Percentiles rank a stretch among this genome's conserved stretches.
phyloP scores from a whole-genome alignment of 2,888 invertebrate species.

The Eilema griseolum region DNA sequence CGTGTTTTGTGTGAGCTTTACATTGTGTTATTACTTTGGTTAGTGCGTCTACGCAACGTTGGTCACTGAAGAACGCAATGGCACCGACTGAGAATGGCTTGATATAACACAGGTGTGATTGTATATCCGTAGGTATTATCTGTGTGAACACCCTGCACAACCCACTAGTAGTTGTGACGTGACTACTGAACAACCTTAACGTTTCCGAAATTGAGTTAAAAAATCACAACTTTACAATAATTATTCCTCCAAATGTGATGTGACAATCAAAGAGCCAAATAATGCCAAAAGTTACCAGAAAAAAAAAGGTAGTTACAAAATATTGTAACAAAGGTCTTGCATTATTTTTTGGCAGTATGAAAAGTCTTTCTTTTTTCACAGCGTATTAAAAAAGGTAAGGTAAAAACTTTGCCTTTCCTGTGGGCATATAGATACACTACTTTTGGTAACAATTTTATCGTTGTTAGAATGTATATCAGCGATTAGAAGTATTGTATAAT shows the following conservation, averaged over 20 bases:
- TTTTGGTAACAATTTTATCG: background rate
- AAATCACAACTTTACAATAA: background rate
- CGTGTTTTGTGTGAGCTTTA: conserved; percentile 43
- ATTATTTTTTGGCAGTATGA: background rate
- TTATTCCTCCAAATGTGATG: background rate
- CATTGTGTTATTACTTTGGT: conserved; percentile 48
- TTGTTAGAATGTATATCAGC: background rate
- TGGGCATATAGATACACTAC: background rate
- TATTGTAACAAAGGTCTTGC: background rate
- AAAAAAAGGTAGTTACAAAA: background rate
- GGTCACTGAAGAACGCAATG: conserved; percentile 74
- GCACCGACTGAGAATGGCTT: conserved; percentile 80
- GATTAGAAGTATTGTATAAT: background rate
- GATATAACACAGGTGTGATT: conserved; percentile 73
- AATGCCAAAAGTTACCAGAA: background rate
- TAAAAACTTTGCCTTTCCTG: background rate
- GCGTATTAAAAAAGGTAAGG: background rate
- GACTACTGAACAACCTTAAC: background rate
- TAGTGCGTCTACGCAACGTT: conserved; percentile 85
- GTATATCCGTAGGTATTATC: conserved; percentile 55
- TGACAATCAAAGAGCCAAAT: background rate
- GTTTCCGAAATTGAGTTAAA: background rate
- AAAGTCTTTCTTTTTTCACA: background rate
- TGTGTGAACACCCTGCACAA: conserved; percentile 74
- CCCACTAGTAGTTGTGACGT: conserved; percentile 52